Percentiles rank a stretch among this genome's conserved stretches.
Conservation (phyloP, 2,797 vertebrate genomes). For the Gobionotothen gibberifrons region DNA sequence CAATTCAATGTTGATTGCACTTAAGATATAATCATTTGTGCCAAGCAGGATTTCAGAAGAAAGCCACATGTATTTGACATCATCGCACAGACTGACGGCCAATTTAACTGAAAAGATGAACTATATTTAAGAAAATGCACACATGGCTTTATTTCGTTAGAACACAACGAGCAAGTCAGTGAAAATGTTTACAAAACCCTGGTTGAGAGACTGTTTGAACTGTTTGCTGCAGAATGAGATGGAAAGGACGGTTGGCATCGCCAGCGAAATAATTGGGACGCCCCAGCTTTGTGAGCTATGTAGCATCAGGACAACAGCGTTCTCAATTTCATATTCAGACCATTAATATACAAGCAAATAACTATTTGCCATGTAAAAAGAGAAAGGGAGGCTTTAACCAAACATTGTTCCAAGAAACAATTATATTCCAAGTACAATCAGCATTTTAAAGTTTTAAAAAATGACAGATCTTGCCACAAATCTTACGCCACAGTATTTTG, state of each 20-base stretch:
- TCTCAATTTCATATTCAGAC: not conserved
- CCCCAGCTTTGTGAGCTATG: not conserved
- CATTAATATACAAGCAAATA: no score
- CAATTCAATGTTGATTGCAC: not conserved
- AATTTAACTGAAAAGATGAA: not conserved
- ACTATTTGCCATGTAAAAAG: no score
- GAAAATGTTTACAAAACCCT: not conserved
- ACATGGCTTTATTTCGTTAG: not conserved
- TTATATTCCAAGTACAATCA: not conserved
- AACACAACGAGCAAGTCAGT: not conserved
- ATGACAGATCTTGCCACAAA: not conserved
- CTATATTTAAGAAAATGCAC: slow-evolving; percentile 1
- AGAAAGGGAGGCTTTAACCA: no score
- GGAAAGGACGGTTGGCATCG: not conserved
- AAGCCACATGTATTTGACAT: not conserved
- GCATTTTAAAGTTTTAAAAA: not conserved
- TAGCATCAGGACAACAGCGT: not conserved
- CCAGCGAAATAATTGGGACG: not conserved
- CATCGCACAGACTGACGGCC: not conserved
- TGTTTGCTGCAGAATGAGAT: not conserved
- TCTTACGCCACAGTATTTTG: no score
- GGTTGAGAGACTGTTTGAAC: not conserved
- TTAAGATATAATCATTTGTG: not conserved
- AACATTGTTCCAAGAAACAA: not conserved
- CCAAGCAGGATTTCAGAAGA: not conserved